phyloP scores from a whole-genome alignment of 2,888 invertebrate species.

The Aromia moschata region DNA sequence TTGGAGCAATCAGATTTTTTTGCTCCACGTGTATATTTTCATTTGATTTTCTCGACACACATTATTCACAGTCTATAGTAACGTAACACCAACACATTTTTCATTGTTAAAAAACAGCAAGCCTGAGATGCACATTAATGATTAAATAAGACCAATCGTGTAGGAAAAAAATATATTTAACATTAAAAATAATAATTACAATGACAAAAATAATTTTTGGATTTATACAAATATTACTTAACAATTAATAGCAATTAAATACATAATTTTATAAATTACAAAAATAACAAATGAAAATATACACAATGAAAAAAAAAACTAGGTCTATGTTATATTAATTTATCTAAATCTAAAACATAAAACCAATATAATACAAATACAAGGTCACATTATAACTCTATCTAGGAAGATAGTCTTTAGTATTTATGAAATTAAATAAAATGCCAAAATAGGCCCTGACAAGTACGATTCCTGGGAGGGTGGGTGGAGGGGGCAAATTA shows the following conservation, averaged over 20 bases:
- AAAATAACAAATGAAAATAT: conserved; percentile 49
- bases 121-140: neutral
- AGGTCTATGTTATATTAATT: conserved; percentile 60
- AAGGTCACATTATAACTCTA: conserved; percentile 61
- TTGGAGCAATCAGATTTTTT: conserved; percentile 6
- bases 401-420: conserved; percentile 60
- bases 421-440: conserved; percentile 42
- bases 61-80: conserved; percentile 7
- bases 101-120: conserved; percentile 12
- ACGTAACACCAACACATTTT: conserved; percentile 18
- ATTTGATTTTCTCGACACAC: conserved; percentile 11
- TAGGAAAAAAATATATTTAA: conserved; percentile 40
- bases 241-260: conserved; percentile 33
- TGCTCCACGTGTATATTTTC: conserved; percentile 28
- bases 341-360: conserved; percentile 63
- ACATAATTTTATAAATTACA: conserved; percentile 40
- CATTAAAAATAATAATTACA: conserved; percentile 40
- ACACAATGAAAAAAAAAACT: conserved; percentile 53
- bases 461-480: conserved; percentile 17
- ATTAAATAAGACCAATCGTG: conserved; percentile 15
- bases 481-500: too few species aligned
- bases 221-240: conserved; percentile 42
- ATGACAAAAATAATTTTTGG: conserved; percentile 38
- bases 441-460: conserved; percentile 36
- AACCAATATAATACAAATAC: conserved; percentile 64